Percentiles rank a stretch among this genome's conserved stretches.
Conservation (phyloP, 2,113 vertebrate genomes). For the Tor tambroides region DNA sequence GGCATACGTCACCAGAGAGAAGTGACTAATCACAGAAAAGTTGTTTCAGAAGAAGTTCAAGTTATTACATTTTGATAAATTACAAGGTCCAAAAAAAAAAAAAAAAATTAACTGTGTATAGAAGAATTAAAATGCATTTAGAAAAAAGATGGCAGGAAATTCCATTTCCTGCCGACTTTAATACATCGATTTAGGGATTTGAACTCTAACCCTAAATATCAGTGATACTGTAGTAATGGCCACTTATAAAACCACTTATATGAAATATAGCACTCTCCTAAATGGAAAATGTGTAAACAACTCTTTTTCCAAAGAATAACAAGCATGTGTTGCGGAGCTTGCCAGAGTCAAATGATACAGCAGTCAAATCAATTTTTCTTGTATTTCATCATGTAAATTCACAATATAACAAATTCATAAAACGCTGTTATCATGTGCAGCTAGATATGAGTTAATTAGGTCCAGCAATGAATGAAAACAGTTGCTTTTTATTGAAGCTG, state of each 20-base stretch:
- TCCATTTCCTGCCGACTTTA: background rate
- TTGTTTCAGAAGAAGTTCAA: too few species aligned
- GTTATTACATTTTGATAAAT: background rate
- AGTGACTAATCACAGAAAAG: too few species aligned
- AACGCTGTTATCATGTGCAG: conserved; percentile 32
- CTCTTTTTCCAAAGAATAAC: background rate
- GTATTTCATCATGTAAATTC: conserved; percentile 27
- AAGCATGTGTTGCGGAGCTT: background rate
- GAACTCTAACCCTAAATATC: background rate
- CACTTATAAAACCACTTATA: background rate
- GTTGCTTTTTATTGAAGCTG: conserved; percentile 46
- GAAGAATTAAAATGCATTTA: background rate
- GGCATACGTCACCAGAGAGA: too few species aligned
- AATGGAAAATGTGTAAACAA: background rate
- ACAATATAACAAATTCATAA: background rate
- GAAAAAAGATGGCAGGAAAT: background rate
- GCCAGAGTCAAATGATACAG: conserved; percentile 29
- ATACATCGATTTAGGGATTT: background rate
- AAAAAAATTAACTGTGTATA: too few species aligned
- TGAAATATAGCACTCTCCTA: background rate
- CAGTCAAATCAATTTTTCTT: background rate
- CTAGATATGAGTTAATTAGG: conserved; percentile 35
- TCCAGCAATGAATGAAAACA: conserved; percentile 33
- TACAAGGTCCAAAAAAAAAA: background rate
- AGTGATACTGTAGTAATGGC: background rate